Evolutionary conservation across 1,140 invertebrate species (phyloP), one percentile per base, ranked within the genome.

Genomic region (Heterodera carotae): DNA sequence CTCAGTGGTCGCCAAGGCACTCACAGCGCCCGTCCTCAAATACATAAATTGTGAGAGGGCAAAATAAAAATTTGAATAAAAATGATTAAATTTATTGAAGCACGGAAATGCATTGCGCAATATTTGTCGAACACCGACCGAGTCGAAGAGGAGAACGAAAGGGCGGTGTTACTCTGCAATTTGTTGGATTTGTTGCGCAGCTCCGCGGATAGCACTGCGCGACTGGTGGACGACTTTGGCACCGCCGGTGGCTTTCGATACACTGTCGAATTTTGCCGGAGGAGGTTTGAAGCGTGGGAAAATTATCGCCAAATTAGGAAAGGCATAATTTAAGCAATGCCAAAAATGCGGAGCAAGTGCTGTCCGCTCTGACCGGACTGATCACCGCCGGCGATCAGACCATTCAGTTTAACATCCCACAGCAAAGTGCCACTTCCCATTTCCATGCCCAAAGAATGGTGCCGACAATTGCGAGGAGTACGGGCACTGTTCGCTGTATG

Each of bases 121-220:
- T 98, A 96, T 89, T 92, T 98, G 83, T 95, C 98, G 88, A 98
- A 98, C 89, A 95, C 98, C 93, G 93, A 96, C 90, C 91, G 96
- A 88, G 89, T 97, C 83, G 53, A 76, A 25, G 31, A 93, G 94
- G n/a, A 90, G 18, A 34, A 96, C 83, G 95, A 98, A 90, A 92
- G 97, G 79, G 94, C 97, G 18, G 95, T 98, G 90, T 97, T 98
- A 94, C 96, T 98, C 90, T 94, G 96, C 43, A 95, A 95, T 18
- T 92, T 98, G 39, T 97, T 98, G 89, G 97, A 95, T 90, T 96
- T 98, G 88, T 90, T 98, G 69, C 97, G 97, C 90, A 95, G 98
- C 88, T 98, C 95, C n/a, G 95, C 95, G 89, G 94, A 96, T 88
- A 93, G 96, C 71, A 96, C 95, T 76, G 94, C 96, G 89, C 92